Conservation (phyloP, 2,888 invertebrate genomes). For the Oeneis ivallda region DNA sequence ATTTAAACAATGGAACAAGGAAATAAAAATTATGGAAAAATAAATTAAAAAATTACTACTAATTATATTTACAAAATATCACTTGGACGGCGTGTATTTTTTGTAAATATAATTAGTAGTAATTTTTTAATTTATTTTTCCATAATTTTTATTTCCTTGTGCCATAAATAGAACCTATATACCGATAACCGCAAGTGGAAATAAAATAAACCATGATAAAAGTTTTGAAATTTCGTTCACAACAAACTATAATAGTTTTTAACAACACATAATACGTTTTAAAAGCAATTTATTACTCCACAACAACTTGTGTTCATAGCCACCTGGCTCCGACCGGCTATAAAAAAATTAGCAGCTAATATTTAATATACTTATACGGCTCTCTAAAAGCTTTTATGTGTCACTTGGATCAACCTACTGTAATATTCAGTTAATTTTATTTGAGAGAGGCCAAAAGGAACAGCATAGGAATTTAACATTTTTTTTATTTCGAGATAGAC, state of each 20-base stretch:
- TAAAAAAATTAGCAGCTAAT: neutral
- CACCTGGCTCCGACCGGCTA: neutral
- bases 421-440: neutral
- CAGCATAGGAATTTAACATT: no score
- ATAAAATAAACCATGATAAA: neutral
- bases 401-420: neutral
- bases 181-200: no score
- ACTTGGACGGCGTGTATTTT: no score
- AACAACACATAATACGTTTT: neutral
- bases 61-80: no score
- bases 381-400: slow-evolving; percentile 1
- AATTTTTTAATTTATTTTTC: no score
- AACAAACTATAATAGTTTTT: neutral
- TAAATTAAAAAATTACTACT: no score
- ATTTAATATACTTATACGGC: neutral
- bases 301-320: neutral
- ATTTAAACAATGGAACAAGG: no score
- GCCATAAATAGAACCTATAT: no score
- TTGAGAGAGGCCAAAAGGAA: neutral
- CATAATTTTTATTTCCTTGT: no score
- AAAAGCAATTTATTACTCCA: neutral
- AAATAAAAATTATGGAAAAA: no score
- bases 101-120: no score
- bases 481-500: no score
- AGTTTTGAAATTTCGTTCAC: neutral